These are phyloP conservation scores for Acrobasis suavella DNA, from an alignment of 2,888 invertebrate genomes.

Conservation along the genomic window DNA sequence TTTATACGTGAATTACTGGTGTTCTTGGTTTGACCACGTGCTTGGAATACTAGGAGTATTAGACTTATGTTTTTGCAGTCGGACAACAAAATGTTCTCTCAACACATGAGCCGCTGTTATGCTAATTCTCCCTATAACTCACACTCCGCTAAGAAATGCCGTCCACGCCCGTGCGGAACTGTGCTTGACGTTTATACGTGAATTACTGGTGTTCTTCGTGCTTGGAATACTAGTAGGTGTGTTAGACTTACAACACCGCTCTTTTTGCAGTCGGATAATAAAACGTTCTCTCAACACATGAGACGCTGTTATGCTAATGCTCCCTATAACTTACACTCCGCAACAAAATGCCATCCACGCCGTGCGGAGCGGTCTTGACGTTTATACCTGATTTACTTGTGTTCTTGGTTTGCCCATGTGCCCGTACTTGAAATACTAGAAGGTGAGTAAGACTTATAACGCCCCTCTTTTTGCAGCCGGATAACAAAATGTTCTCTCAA, in stretches of 20 bases:
- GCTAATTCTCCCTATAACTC: constrained; percentile 8
- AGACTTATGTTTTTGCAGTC: no score
- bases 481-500: background rate
- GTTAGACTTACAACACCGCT: no score
- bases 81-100: background rate
- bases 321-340: constrained; percentile 1
- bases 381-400: constrained; percentile 4
- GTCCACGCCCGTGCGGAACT: constrained; percentile 1
- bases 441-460: no score
- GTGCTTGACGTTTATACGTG: constrained; percentile 2
- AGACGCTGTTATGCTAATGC: constrained; percentile 9
- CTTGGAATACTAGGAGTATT: no score
- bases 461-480: no score
- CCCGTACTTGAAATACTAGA: background rate
- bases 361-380: constrained; percentile 1
- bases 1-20: no score
- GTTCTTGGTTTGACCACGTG: no score
- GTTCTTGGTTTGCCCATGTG: constrained; percentile 1
- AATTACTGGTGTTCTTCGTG: no score
- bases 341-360: constrained; percentile 10
- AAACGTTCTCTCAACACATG: background rate
- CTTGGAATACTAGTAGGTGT: no score
- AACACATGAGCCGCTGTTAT: constrained; percentile 1
- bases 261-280: no score
- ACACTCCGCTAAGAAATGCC: constrained; percentile 8